A percentile compares a stretch with the other conserved stretches of the same genome.
Conservation (phyloP, 1,140 invertebrate genomes). For the Dendroctonus valens region DNA sequence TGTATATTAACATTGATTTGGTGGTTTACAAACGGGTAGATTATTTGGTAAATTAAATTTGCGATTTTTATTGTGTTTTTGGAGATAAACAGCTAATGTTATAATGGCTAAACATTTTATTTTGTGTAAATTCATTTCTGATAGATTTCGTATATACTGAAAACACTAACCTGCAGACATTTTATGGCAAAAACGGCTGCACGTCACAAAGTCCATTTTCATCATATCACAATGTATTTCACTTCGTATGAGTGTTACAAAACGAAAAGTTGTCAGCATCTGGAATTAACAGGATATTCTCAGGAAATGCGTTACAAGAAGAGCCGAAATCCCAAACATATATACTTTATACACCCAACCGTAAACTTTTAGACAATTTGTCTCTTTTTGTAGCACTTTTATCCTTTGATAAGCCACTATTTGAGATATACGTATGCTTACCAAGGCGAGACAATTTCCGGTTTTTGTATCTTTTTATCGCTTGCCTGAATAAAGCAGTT, state of each 20-base stretch:
- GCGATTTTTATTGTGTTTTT: too few relatives aligned
- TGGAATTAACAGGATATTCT: constrained; percentile 26
- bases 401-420: constrained; percentile 17
- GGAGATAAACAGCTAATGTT: too few relatives aligned
- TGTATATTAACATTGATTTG: too few relatives aligned
- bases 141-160: too few relatives aligned
- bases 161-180: too few relatives aligned
- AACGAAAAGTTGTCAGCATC: constrained; percentile 16
- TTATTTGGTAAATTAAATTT: too few relatives aligned
- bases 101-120: too few relatives aligned
- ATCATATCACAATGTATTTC: constrained; percentile 5
- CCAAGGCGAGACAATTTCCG: neutral
- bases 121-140: too few relatives aligned
- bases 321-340: constrained; percentile 19
- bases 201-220: constrained; percentile 11
- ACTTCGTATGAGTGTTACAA: constrained; percentile 1
- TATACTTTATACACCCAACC: constrained; percentile 20
- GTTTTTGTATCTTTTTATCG: constrained; percentile 1
- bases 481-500: constrained; percentile 9
- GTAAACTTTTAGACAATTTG: constrained; percentile 18
- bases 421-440: constrained; percentile 6
- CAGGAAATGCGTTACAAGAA: constrained; percentile 19
- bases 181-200: neutral
- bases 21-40: too few relatives aligned
- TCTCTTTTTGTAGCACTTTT: constrained; percentile 18